Base-by-base conservation (phyloP, 2,797 vertebrate genomes). In the Gymnothorax reevesii region DNA sequence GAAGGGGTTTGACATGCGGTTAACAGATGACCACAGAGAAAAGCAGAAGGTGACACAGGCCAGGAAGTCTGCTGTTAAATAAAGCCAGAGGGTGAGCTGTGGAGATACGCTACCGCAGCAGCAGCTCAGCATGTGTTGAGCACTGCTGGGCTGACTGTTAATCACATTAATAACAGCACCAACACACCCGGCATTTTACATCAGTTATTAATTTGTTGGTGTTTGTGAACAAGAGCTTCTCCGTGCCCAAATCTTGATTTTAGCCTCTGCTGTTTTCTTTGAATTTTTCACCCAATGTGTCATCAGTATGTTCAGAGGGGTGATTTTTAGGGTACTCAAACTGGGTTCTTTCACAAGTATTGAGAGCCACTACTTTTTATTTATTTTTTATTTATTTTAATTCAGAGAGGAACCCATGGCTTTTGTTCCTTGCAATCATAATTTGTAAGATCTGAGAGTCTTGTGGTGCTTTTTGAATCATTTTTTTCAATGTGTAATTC, bases 61-160 rank as follows among this genome's bases (percentile, higher is more conserved):
- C 88, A 92, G 95, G 93, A 95, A 94, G 91, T 92, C 86, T n/a
- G 83, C 75, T 80, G 91, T 85, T 88, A 88, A 92, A 92, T 91
- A 89, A 89, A 91, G 89, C 60, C 87, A 86, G 83, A 73, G 85
- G 90, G 91, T 87, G 83, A 89, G 83, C 83, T 54, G 33, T 42
- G 83, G 57, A 91, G 93, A 95, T 93, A 92, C 92, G 88, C 89
- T 90, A 79, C 15, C 60, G 27, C 82, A 83, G 6, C 33, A 62
- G 10, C 17, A 33, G 15, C 25, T 15, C 49, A n/a, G 54, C 17
- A 20, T 12, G 79, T 79, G 27, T 0, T 15, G 27, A 7, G 7
- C 17, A 13, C 77, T 55, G 33, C 52, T 66, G 9, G 25, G 22
- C 60, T 57, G 7, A 6, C 6, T 10, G 80, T 55, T n/a, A 33